Conservation (phyloP, 2,113 vertebrate species). For the Pelecanoides urinatrix region DNA sequence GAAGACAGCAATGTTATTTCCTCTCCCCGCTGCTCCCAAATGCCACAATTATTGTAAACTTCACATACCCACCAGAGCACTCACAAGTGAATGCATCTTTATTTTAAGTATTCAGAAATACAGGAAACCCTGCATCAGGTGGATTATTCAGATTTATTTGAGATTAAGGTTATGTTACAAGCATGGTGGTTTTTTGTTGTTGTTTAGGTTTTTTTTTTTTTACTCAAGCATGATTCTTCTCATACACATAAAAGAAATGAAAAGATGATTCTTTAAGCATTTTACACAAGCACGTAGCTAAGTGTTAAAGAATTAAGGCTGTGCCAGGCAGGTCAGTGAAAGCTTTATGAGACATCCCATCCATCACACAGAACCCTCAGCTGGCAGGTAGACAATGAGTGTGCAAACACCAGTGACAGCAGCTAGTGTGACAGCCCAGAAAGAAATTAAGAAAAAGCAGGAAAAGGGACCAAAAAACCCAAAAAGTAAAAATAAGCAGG, state of each 20-base stretch:
- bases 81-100: neutral
- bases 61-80: accelerated
- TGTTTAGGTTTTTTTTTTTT: neutral
- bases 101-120: neutral
- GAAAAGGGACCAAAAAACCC: neutral
- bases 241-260: neutral
- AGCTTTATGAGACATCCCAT: neutral
- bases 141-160: neutral
- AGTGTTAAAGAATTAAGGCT: neutral
- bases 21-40: accelerated
- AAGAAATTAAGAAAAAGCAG: neutral
- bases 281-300: neutral
- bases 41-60: neutral
- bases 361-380: neutral
- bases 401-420: neutral
- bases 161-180: neutral
- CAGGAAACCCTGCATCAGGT: neutral
- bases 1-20: neutral
- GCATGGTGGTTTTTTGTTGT: neutral
- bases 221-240: neutral
- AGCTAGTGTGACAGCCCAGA: neutral
- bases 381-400: neutral
- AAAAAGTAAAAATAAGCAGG: neutral
- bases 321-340: neutral
- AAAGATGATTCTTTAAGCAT: neutral